Base-by-base conservation (phyloP, 2,888 invertebrate genomes). In the Cheilosia soror region DNA sequence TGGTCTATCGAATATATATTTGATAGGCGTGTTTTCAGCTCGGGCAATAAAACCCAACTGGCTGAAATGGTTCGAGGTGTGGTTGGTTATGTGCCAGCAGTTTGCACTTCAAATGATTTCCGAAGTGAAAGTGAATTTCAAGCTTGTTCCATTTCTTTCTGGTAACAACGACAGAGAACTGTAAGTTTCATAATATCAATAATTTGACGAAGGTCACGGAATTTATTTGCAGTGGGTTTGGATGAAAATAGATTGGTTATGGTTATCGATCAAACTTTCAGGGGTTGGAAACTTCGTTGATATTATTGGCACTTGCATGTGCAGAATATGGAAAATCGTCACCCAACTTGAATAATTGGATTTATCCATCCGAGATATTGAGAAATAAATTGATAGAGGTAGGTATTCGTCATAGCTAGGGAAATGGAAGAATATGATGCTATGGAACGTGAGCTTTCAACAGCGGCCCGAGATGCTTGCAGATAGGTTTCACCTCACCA, bases 251-350 rank as follows among this genome's bases (percentile, higher is more conserved):
- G 51, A 72, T 27, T 55, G 55, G 47, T n/a, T 2, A 51, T 11
- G 40, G 15, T 42, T 79, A 79, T 79, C 65, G 78, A 79, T 79
- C 78, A 79, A 79, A 79, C 78, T 27, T 65, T 15, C 78, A 71
- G 78, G 65, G 63, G 37, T 62, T 7, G 33, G 9, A 3, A 77
- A 77, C 69, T 37, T 55, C 62, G 3, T 33, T 9, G 11, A 37
- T 13, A 27, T 20, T 57, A 55, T 57, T 15, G 7, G 20, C 44
- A 31, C 11, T 57, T 44, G 31, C 20, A 31, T 33, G 9, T 27
- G 15, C 2, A 9, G 15, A 29, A n/a, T 44, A 33, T 57, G 29
- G 20, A 27, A 44, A 68, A 25, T 37, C 37, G 37, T 37, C 11
- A 37, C 4, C 1, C 11, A 11, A 11, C 37, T 37, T 37, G 4